Evolutionary conservation across 2,888 invertebrate genomes (phyloP).

Genomic region (Drosophila planitibia): DNA sequence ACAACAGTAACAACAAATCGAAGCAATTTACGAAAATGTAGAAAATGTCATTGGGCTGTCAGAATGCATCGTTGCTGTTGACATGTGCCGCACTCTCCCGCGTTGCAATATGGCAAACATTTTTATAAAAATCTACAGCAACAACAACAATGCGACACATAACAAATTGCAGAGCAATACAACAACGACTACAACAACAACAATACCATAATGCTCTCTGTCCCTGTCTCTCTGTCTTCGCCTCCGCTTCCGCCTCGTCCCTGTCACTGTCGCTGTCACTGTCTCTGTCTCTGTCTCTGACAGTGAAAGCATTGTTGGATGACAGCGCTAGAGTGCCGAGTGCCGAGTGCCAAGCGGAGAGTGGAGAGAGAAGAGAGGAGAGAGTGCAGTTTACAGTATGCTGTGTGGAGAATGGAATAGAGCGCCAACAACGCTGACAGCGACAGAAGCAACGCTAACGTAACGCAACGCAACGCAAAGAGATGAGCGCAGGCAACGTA

Average conservation of each 20-base stretch:
- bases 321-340: slow-evolving; percentile 65
- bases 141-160: slow-evolving; percentile 53
- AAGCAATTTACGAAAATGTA: slow-evolving; percentile 84
- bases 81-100: slow-evolving; percentile 62
- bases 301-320: slow-evolving; percentile 82
- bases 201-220: slow-evolving; percentile 38
- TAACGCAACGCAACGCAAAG: slow-evolving; percentile 29
- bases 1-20: slow-evolving; percentile 68
- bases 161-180: slow-evolving; percentile 62
- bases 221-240: slow-evolving; percentile 2
- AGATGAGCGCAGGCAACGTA: slow-evolving; percentile 27
- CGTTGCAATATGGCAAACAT: slow-evolving; percentile 62
- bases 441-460: slow-evolving; percentile 53
- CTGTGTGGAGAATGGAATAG: slow-evolving; percentile 23
- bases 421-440: slow-evolving; percentile 43
- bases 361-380: slow-evolving; percentile 2
- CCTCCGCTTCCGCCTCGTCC: background rate
- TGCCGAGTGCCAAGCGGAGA: slow-evolving; percentile 9
- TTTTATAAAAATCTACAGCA: slow-evolving; percentile 67
- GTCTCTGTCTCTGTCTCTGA: slow-evolving; percentile 53
- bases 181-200: slow-evolving; percentile 40
- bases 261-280: slow-evolving; percentile 17
- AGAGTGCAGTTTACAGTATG: background rate
- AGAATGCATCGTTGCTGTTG: slow-evolving; percentile 80
- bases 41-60: slow-evolving; percentile 84